Conservation (phyloP, 1,140 invertebrate species). For the Tetragnatha versicolor region DNA sequence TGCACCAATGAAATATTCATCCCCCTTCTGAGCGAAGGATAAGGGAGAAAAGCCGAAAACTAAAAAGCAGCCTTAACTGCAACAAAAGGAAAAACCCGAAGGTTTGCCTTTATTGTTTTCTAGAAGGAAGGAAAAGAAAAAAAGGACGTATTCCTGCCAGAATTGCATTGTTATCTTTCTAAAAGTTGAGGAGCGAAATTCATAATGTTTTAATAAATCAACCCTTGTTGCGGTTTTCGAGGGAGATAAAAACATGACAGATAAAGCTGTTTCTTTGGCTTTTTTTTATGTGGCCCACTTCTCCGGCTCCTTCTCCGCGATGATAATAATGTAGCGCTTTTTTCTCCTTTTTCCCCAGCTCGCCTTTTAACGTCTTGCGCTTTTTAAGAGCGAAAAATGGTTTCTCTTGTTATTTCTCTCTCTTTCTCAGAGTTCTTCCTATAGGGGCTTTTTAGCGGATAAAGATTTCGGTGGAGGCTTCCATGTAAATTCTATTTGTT, state of each 20-base stretch:
- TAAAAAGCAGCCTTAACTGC: too few species aligned
- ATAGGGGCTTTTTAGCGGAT: too few species aligned
- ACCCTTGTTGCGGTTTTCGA: neutral
- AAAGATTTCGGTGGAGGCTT: too few species aligned
- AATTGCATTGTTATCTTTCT: neutral
- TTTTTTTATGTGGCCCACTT: neutral
- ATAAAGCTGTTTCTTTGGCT: neutral
- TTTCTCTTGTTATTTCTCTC: neutral
- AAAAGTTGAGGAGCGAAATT: constrained; percentile 2
- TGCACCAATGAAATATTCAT: constrained; percentile 21
- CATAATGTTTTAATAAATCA: constrained; percentile 43
- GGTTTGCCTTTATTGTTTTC: neutral
- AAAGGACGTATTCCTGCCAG: constrained; percentile 1
- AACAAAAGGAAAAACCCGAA: neutral
- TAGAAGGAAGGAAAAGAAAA: neutral
- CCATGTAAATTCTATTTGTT: too few species aligned
- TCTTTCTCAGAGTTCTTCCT: neutral
- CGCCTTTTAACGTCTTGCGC: neutral
- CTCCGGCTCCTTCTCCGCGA: neutral
- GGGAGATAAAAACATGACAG: neutral
- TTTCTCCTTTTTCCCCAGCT: neutral
- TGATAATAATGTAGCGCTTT: neutral
- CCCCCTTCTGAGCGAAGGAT: neutral
- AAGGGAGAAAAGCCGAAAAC: neutral
- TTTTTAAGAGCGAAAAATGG: neutral